Evolutionary conservation across 1,140 invertebrate species (phyloP).

Genomic region (Phortica variegata): DNA sequence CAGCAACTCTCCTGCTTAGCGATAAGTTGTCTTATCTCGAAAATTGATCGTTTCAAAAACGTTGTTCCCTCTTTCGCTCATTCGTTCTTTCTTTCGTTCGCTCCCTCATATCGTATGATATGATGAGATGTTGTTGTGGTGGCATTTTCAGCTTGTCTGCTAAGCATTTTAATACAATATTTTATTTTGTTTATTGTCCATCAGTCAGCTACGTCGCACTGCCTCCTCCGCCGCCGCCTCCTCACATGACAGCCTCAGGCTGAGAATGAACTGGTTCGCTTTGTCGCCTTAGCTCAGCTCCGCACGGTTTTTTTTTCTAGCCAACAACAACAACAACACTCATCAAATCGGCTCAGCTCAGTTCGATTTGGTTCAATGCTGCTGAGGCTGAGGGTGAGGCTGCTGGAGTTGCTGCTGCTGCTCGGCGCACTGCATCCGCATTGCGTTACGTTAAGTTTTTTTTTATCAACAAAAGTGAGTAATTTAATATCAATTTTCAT

Average conservation of each 20-base stretch:
- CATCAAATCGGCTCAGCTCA: not conserved
- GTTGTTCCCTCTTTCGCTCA: no score
- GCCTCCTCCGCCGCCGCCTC: constrained; percentile 8
- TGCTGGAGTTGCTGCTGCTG: constrained; percentile 18
- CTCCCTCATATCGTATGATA: no score
- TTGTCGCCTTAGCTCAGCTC: constrained; percentile 10
- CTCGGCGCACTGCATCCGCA: no score
- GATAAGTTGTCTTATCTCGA: constrained; percentile 41
- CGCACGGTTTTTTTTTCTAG: no score
- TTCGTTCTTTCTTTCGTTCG: no score
- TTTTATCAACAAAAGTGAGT: constrained; percentile 55
- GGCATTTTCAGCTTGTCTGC: constrained; percentile 57
- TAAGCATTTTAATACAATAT: constrained; percentile 55
- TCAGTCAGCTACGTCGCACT: no score
- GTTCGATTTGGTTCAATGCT: no score
- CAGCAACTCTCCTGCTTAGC: not conserved
- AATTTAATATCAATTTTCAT: constrained; percentile 54
- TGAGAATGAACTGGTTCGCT: constrained; percentile 47
- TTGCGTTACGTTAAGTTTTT: constrained; percentile 54
- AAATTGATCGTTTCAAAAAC: constrained; percentile 57
- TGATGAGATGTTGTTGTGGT: constrained; percentile 56
- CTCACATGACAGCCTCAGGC: constrained; percentile 2
- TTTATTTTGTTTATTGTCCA: constrained; percentile 50
- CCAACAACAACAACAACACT: no score
- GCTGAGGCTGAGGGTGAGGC: not conserved